Evolutionary conservation across 1,140 invertebrate species (phyloP).

Genomic region (Euura saliciscinereae): DNA sequence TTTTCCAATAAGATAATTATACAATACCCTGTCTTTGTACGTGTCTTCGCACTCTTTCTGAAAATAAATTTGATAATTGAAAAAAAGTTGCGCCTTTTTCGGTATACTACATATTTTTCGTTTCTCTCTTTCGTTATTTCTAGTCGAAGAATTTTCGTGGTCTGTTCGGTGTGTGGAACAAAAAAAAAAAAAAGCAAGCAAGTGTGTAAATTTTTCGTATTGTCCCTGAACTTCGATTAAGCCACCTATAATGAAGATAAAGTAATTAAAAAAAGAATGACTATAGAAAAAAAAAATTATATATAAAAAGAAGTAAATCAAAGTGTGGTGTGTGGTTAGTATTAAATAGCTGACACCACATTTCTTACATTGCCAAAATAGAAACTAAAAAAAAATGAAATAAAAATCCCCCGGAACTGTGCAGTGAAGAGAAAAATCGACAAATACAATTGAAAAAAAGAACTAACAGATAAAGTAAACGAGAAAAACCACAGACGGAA

Average conservation of each 20-base stretch:
- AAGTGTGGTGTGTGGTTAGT: not conserved
- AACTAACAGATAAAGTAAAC: not conserved
- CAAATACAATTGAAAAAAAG: not conserved
- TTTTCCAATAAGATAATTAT: slow-evolving; percentile 63
- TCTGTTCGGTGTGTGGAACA: not conserved
- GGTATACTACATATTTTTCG: too few relatives aligned
- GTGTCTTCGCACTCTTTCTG: slow-evolving; percentile 81
- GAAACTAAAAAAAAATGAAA: too few relatives aligned
- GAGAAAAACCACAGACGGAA: too few relatives aligned
- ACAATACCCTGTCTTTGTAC: slow-evolving; percentile 83
- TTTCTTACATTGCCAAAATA: not conserved
- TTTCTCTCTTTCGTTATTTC: too few relatives aligned
- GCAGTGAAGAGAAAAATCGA: not conserved
- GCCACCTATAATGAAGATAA: not conserved
- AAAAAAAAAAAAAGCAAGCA: not conserved
- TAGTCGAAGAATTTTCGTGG: too few relatives aligned
- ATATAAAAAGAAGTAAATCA: not conserved
- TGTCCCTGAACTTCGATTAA: slow-evolving; percentile 2
- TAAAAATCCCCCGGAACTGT: not conserved
- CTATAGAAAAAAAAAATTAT: slow-evolving; percentile 22
- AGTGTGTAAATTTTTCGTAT: not conserved
- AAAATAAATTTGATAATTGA: slow-evolving; percentile 65
- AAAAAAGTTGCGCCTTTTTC: not conserved
- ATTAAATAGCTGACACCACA: not conserved
- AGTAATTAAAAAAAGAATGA: slow-evolving; percentile 16